A percentile compares a stretch with the other conserved stretches of the same genome.
Evolutionary conservation across 2,113 vertebrate species (phyloP).

Genomic region (Leucosticte australis): DNA sequence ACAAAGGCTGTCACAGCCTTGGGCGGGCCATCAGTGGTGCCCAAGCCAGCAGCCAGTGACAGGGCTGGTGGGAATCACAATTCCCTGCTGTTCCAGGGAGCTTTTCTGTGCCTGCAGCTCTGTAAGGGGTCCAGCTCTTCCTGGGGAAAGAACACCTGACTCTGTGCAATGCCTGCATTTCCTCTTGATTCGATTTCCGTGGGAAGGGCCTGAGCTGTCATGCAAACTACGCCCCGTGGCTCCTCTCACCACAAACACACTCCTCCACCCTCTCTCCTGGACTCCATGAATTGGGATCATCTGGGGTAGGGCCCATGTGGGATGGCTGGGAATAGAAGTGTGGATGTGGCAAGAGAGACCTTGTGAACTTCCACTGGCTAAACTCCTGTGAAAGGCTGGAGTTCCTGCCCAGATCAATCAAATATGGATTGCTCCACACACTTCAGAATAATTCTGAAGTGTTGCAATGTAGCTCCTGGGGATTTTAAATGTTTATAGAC

Average conservation of each 20-base stretch:
- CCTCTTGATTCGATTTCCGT: not conserved
- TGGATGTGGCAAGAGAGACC: not conserved
- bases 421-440: not conserved
- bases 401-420: not conserved
- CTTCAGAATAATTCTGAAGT: not conserved
- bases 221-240: not conserved
- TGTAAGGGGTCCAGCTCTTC: not conserved
- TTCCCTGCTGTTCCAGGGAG: not conserved
- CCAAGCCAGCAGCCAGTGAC: not conserved
- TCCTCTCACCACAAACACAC: not conserved
- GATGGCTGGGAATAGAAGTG: not conserved
- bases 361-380: not conserved
- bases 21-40: not conserved
- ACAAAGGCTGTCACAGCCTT: not conserved
- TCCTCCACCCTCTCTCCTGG: not conserved
- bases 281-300: not conserved
- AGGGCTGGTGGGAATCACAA: not conserved
- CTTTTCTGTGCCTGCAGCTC: not conserved
- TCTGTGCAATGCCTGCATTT: not conserved
- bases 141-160: not conserved
- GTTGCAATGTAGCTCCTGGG: slow-evolving; percentile 27
- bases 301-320: fast-evolving
- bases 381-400: not conserved
- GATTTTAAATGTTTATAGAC: slow-evolving; percentile 52
- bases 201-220: not conserved